Base-by-base conservation (phyloP, 2,888 invertebrate species). In the Troides helena region DNA sequence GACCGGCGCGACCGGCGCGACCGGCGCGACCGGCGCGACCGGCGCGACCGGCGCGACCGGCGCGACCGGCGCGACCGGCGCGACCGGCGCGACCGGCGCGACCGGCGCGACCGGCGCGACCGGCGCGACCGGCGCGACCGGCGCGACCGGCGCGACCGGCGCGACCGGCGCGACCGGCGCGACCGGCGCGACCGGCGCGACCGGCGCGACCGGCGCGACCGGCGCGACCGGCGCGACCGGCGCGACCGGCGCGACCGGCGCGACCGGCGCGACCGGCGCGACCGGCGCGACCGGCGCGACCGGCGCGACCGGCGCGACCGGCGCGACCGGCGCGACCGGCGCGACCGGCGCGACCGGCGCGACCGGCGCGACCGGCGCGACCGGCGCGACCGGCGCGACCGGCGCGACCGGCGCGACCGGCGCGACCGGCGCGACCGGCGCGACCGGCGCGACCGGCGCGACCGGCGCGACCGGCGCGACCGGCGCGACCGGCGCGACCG, bases 341-440 rank as follows among this genome's bases (percentile, higher is more conserved):
- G 25, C 25, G 25, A 0, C 25, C 25, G 25, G 4, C 25, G 25
- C 25, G 25, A 0, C 25, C 25, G 2, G 2, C 25, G 25, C 25
- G n/a, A n/a, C n/a, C 64, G 70, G 68, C 64, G 69, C 68, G 14
- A 0, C 21, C 21, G 21, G 21, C 0, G 77, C 77, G 46, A 77
- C 58, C 43, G 5, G 72, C 2, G 73, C 62, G 56, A 61, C 50
- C 63, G 25, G 4, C 25, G 25, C 2, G 25, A 0, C 25, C 25
- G 2, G 2, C 25, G 25, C 25, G 25, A 0, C 25, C 25, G 25
- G 4, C 25, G 25, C 25, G 25, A 0, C 25, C 25, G 2, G 2
- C 25, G 25, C 25, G n/a, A n/a, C n/a, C 64, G 70, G 68, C 64
- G 69, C 68, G 14, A 0, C 21, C 21, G 21, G 21, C 0, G 77